Evolutionary conservation across 2,888 invertebrate genomes (phyloP).

Genomic region (Halictus quadricinctus): DNA sequence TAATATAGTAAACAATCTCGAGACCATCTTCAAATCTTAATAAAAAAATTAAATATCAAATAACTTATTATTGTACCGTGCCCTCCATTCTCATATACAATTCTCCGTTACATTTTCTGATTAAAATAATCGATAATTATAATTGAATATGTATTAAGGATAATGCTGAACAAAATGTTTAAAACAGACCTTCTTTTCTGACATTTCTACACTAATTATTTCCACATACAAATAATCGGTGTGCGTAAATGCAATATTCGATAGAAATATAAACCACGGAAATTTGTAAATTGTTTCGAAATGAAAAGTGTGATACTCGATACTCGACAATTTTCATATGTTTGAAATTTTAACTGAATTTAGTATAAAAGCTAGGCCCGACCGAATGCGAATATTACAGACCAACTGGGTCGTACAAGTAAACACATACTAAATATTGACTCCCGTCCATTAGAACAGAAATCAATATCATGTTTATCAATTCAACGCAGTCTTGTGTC

Average conservation of each 20-base stretch:
- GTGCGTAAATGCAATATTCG: background rate
- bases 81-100: too few species aligned
- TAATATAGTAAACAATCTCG: too few species aligned
- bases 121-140: too few species aligned
- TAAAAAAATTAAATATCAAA: too few species aligned
- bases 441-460: conserved; percentile 8
- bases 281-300: background rate
- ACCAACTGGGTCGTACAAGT: background rate
- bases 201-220: too few species aligned
- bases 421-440: conserved; percentile 23
- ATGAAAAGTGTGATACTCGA: background rate
- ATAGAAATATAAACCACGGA: background rate
- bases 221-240: background rate
- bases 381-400: background rate
- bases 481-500: conserved; percentile 24
- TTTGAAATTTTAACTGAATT: background rate
- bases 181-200: too few species aligned
- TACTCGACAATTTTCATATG: background rate
- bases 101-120: too few species aligned
- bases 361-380: too few species aligned
- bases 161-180: too few species aligned
- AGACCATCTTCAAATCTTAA: too few species aligned
- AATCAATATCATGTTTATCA: background rate
- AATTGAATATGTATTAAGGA: too few species aligned
- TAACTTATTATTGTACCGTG: too few species aligned